These are phyloP conservation scores for Pissodes strobi DNA, from an alignment of 1,140 invertebrate genomes.

Conservation along the genomic window DNA sequence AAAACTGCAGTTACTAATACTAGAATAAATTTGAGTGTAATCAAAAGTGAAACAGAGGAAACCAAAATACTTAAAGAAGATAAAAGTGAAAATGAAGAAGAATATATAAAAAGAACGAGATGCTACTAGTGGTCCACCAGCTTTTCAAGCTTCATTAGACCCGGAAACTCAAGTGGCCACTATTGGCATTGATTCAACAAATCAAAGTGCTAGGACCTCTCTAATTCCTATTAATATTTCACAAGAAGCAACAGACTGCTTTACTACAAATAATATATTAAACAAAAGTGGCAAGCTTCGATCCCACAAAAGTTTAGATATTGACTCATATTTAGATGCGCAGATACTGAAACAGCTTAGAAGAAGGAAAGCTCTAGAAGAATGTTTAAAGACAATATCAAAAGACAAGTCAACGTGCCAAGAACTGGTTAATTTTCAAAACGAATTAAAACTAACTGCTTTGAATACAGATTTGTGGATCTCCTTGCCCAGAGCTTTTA, in stretches of 20 bases:
- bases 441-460: slow-evolving; percentile 61
- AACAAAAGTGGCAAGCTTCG: not conserved
- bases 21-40: slow-evolving; percentile 2
- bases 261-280: slow-evolving; percentile 43
- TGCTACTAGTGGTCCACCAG: slow-evolving; percentile 58
- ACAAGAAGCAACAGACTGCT: slow-evolving; percentile 27
- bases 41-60: slow-evolving; percentile 22
- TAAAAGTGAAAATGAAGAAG: slow-evolving; percentile 46
- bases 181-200: slow-evolving; percentile 61
- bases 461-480: slow-evolving; percentile 61
- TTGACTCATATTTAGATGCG: slow-evolving; percentile 58
- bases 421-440: slow-evolving; percentile 91
- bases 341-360: slow-evolving; percentile 68
- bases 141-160: slow-evolving; percentile 58
- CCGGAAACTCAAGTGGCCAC: slow-evolving; percentile 64
- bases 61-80: slow-evolving; percentile 13
- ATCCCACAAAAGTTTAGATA: slow-evolving; percentile 15
- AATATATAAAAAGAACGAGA: slow-evolving; percentile 57
- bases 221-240: slow-evolving; percentile 50
- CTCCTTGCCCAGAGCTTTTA: slow-evolving; percentile 66
- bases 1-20: slow-evolving; percentile 16
- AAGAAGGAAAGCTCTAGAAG: slow-evolving; percentile 62
- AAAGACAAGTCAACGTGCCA: slow-evolving; percentile 82
- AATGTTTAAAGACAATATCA: slow-evolving; percentile 62
- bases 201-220: slow-evolving; percentile 61